A percentile compares a stretch with the other conserved stretches of the same genome.
These are phyloP conservation scores for Arctia plantaginis DNA, from an alignment of 2,888 invertebrate genomes.

Conservation along the genomic window DNA sequence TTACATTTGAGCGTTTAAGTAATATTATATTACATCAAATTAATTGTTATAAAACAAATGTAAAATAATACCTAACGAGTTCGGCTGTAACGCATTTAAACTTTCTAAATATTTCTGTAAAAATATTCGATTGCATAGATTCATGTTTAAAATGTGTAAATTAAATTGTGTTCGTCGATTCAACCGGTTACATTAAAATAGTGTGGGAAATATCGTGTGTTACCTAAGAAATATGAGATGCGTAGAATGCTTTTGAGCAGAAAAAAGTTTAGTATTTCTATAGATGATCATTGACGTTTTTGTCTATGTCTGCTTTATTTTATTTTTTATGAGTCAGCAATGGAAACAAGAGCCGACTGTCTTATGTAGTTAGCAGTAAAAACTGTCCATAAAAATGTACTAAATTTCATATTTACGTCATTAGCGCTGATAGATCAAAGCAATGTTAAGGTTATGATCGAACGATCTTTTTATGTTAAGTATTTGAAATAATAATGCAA, in stretches of 20 bases:
- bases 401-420: not conserved
- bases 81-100: constrained; percentile 1
- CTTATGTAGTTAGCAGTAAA: not conserved
- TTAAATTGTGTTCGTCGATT: constrained; percentile 26
- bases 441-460: no score
- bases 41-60: constrained; percentile 3
- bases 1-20: not conserved
- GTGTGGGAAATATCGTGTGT: constrained; percentile 36
- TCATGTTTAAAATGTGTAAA: constrained; percentile 1
- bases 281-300: not conserved
- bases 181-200: constrained; percentile 30
- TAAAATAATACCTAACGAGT: not conserved
- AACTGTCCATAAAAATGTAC: not conserved
- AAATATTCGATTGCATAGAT: constrained; percentile 6
- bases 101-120: constrained; percentile 17
- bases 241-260: constrained; percentile 8
- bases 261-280: not conserved
- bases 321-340: not conserved
- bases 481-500: not conserved
- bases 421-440: not conserved
- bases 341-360: not conserved
- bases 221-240: constrained; percentile 19
- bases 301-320: not conserved
- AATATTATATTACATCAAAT: not conserved
- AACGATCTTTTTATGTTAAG: no score